Conservation (phyloP, 2,888 invertebrate species). For the Marronus borbonicus region DNA sequence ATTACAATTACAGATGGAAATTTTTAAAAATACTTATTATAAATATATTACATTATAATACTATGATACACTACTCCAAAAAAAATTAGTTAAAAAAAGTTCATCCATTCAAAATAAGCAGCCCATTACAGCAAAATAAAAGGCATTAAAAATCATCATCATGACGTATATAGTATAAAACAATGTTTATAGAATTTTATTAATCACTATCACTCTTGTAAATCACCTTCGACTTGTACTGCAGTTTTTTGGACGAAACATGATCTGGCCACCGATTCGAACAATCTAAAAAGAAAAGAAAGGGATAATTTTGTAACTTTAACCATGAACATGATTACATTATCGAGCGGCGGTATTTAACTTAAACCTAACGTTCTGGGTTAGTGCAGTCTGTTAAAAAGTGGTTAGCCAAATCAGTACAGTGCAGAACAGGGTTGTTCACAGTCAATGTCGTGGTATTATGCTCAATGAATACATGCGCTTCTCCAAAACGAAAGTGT, state of each 20-base stretch:
- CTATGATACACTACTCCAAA: constrained; percentile 53
- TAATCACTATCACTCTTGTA: constrained; percentile 76
- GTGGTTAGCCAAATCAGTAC: too few species aligned
- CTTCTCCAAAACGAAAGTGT: too few species aligned
- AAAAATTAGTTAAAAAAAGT: constrained; percentile 49
- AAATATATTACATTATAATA: constrained; percentile 65
- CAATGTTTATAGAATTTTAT: constrained; percentile 50
- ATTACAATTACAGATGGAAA: constrained; percentile 69
- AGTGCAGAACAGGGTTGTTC: too few species aligned
- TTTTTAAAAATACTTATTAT: constrained; percentile 67
- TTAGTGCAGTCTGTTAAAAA: too few species aligned
- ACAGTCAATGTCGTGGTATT: too few species aligned
- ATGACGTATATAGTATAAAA: constrained; percentile 52
- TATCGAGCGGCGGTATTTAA: too few species aligned
- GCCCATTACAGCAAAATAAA: constrained; percentile 57
- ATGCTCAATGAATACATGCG: too few species aligned
- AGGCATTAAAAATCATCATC: constrained; percentile 51
- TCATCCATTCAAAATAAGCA: constrained; percentile 52
- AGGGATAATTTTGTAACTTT: background rate
- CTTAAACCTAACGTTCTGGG: too few species aligned
- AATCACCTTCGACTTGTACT: constrained; percentile 77
- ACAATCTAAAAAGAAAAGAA: constrained; percentile 78
- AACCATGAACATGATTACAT: too few species aligned
- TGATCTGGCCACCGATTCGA: constrained; percentile 96
- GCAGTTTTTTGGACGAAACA: constrained; percentile 91